A percentile compares a stretch with the other conserved stretches of the same genome.
Conservation (phyloP, 2,797 vertebrate genomes). For the Heliangelus exortis region DNA sequence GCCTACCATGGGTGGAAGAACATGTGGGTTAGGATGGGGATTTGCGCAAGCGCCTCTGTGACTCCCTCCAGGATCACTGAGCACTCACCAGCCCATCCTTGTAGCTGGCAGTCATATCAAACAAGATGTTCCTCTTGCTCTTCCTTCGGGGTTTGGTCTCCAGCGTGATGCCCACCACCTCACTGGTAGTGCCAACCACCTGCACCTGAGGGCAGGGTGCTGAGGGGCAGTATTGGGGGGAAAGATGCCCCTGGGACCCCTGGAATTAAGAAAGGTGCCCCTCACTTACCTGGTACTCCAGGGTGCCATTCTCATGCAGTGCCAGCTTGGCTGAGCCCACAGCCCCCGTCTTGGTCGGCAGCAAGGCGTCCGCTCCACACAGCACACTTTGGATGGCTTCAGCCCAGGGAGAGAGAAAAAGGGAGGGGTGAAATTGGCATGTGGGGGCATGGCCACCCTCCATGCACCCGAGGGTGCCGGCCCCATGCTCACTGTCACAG, state of each 20-base stretch:
- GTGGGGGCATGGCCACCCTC: background rate
- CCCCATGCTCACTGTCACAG: slow-evolving; percentile 90
- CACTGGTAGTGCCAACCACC: slow-evolving; percentile 86
- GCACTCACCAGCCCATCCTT: slow-evolving; percentile 55
- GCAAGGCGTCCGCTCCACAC: slow-evolving; percentile 89
- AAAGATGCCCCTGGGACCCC: background rate
- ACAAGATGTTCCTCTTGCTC: slow-evolving; percentile 88
- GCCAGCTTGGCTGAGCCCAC: slow-evolving; percentile 89
- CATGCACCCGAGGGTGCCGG: background rate
- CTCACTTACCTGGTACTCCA: slow-evolving; percentile 88
- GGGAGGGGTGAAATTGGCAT: background rate
- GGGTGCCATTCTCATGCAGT: slow-evolving; percentile 90
- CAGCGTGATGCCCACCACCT: slow-evolving; percentile 87
- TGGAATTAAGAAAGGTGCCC: rapidly evolving
- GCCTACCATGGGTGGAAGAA: slow-evolving; percentile 27
- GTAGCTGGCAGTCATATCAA: slow-evolving; percentile 81
- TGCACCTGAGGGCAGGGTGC: slow-evolving; percentile 80
- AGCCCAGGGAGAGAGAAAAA: background rate
- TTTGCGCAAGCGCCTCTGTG: rapidly evolving
- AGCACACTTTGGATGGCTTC: slow-evolving; percentile 93
- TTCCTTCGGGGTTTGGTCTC: slow-evolving; percentile 92
- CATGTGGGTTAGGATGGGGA: background rate
- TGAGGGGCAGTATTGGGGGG: background rate
- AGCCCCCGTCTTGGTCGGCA: slow-evolving; percentile 88
- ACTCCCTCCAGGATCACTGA: background rate